phyloP scores from a whole-genome alignment of 2,888 invertebrate species.

The Phaonia tiefii region DNA sequence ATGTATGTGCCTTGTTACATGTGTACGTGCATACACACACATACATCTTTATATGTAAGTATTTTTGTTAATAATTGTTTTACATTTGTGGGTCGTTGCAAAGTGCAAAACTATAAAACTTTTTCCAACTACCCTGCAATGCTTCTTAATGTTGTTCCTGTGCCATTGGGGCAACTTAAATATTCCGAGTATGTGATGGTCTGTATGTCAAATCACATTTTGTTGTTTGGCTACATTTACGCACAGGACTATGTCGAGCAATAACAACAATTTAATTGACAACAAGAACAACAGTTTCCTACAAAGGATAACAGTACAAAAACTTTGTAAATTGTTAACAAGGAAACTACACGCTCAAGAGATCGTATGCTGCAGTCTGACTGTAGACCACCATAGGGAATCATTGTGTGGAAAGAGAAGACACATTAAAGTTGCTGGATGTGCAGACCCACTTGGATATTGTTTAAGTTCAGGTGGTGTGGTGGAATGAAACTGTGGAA shows the following conservation, averaged over 20 bases:
- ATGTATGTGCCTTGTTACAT: not conserved
- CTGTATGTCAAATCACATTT: too few relatives aligned
- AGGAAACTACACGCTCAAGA: too few relatives aligned
- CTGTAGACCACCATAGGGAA: too few relatives aligned
- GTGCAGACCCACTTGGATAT: too few relatives aligned
- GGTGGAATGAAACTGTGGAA: too few relatives aligned
- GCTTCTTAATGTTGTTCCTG: not conserved
- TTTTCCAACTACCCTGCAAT: constrained; percentile 15
- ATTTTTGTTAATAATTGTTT: constrained; percentile 31
- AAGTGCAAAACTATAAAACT: constrained; percentile 38
- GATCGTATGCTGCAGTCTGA: too few relatives aligned
- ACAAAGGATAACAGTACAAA: not conserved
- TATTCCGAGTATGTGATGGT: not conserved
- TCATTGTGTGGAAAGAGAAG: too few relatives aligned
- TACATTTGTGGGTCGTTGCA: constrained; percentile 22
- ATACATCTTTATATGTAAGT: not conserved
- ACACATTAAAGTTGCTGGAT: too few relatives aligned
- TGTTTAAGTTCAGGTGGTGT: too few relatives aligned
- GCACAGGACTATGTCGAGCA: not conserved
- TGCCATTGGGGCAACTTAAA: not conserved
- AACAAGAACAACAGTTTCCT: not conserved
- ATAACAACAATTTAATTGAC: not conserved
- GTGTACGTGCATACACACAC: not conserved
- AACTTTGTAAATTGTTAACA: too few relatives aligned
- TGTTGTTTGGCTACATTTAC: too few relatives aligned